Conservation (phyloP, 2,888 invertebrate genomes). For the Lamellibrachia satsuma region DNA sequence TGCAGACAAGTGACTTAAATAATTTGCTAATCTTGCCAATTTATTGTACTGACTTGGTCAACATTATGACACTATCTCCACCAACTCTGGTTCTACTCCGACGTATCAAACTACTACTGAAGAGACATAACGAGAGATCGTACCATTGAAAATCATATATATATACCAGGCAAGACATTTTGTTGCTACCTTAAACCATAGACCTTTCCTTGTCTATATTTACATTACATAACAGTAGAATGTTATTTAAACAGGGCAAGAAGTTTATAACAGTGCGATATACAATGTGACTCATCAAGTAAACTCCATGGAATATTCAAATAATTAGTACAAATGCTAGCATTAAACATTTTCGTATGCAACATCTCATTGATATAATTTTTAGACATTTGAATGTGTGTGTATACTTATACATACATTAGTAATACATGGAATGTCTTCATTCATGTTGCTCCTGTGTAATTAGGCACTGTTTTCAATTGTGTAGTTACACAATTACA, state of each 20-base stretch:
- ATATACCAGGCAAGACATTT: neutral
- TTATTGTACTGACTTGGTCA: neutral
- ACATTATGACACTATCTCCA: neutral
- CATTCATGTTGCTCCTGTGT: neutral
- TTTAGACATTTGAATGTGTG: neutral
- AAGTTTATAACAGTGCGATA: slow-evolving; percentile 1
- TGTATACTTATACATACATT: neutral
- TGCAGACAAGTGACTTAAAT: neutral
- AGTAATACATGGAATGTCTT: neutral
- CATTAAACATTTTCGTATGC: neutral
- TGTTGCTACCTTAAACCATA: slow-evolving; percentile 1
- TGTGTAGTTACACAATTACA: neutral
- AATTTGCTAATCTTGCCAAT: neutral
- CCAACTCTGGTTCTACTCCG: neutral
- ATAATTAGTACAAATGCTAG: slow-evolving; percentile 12
- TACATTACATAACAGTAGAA: neutral
- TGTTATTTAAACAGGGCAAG: neutral
- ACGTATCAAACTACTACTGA: too few relatives aligned
- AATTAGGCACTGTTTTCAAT: neutral
- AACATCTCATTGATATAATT: neutral
- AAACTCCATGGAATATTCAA: slow-evolving; percentile 5
- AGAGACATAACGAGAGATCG: neutral
- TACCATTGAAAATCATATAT: neutral
- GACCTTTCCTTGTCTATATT: neutral
- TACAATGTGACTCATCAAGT: neutral